A percentile compares a stretch with the other conserved stretches of the same genome.
phyloP scores from a whole-genome alignment of 92 coral and sea anemone species.

The Bergia sp. region DNA sequence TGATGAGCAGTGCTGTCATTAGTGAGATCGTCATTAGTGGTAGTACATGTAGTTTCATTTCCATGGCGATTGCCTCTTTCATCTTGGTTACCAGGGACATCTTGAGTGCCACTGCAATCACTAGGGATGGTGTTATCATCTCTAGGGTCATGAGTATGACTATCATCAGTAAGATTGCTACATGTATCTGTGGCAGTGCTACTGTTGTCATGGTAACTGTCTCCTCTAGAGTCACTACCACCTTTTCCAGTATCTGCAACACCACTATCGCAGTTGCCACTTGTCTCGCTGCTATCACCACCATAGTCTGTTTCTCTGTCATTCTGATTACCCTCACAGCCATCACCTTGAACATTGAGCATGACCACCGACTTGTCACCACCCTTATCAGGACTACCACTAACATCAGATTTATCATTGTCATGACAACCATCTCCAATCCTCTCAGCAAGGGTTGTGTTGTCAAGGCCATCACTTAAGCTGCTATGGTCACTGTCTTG shows the following conservation, averaged over 20 bases:
- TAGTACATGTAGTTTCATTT: neutral
- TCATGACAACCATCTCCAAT: neutral
- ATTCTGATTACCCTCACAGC: no score
- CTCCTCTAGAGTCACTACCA: neutral
- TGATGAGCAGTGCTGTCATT: neutral
- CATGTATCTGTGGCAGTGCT: neutral
- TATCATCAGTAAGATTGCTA: neutral
- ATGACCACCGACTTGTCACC: neutral
- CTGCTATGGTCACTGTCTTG: neutral
- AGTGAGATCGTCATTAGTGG: neutral
- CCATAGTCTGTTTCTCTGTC: neutral
- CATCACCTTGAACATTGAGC: neutral
- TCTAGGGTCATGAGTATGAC: neutral
- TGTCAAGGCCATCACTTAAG: neutral
- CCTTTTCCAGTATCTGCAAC: neutral
- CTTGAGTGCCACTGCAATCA: neutral
- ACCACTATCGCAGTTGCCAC: neutral
- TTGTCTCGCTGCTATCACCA: neutral
- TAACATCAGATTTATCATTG: neutral
- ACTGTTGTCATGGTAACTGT: neutral
- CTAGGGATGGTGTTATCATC: neutral
- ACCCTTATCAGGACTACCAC: neutral
- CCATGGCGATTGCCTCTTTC: neutral
- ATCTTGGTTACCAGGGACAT: neutral
- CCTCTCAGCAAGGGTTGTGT: neutral